phyloP scores from a whole-genome alignment of 1,140 invertebrate genomes.

The Adoxophyes honmai region DNA sequence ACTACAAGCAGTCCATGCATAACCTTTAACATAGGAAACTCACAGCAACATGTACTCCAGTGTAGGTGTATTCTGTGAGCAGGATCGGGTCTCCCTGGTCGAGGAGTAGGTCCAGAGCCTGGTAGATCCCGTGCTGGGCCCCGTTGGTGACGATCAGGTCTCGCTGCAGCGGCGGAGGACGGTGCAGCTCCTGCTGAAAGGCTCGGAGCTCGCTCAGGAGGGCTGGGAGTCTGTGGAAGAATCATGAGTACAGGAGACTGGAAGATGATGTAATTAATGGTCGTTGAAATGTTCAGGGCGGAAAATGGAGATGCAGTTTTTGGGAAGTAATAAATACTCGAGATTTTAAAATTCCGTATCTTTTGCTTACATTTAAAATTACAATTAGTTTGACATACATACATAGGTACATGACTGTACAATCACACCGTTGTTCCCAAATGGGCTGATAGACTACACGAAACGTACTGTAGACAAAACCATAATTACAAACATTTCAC shows the following conservation, averaged over 20 bases:
- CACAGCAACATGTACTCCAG: slow-evolving; percentile 83
- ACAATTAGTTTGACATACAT: no score
- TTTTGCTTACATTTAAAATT: no score
- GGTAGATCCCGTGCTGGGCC: slow-evolving; percentile 87
- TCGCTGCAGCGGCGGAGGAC: slow-evolving; percentile 80
- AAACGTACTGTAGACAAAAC: no score
- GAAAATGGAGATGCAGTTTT: not conserved
- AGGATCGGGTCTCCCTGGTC: slow-evolving; percentile 83
- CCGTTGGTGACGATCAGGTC: slow-evolving; percentile 85
- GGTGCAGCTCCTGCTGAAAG: slow-evolving; percentile 81
- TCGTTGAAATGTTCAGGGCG: no score
- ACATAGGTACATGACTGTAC: no score
- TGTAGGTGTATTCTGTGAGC: slow-evolving; percentile 84
- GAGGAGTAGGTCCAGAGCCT: slow-evolving; percentile 82
- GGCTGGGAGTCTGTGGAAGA: slow-evolving; percentile 74
- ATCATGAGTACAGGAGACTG: slow-evolving; percentile 13
- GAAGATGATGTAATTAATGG: no score
- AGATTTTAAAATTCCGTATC: no score
- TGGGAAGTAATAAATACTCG: no score
- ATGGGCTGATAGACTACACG: no score
- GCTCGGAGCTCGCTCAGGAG: slow-evolving; percentile 81
- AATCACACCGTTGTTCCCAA: no score
- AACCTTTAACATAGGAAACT: slow-evolving; percentile 48
- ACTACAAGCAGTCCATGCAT: no score
- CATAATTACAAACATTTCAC: no score